These are phyloP conservation scores for Amphilophus citrinellus DNA, from an alignment of 2,113 vertebrate genomes.

Conservation along the genomic window DNA sequence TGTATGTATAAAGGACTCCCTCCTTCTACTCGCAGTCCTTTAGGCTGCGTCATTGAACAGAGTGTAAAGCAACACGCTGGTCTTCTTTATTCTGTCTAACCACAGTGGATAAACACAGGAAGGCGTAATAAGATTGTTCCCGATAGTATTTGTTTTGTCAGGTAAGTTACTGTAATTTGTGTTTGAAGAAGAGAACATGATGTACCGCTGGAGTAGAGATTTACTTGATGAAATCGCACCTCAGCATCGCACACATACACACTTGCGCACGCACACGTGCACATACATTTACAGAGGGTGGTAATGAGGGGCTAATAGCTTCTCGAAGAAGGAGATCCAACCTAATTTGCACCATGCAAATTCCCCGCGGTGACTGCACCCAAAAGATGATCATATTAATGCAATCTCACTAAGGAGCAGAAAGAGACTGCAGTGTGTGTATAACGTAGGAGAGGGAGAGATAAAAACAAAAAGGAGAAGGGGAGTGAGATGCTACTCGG, in stretches of 20 bases:
- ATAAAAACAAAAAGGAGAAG: background rate
- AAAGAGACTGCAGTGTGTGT: background rate
- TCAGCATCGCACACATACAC: constrained; percentile 4
- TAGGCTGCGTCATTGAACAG: constrained; percentile 26
- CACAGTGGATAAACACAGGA: background rate
- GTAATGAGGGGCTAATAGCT: constrained; percentile 57
- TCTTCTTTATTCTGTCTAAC: constrained; percentile 8
- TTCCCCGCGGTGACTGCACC: constrained; percentile 38
- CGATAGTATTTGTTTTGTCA: background rate
- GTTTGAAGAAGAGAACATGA: constrained; percentile 37
- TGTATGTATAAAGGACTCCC: constrained; percentile 29
- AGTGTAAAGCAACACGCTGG: constrained; percentile 5
- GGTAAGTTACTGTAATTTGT: constrained; percentile 12
- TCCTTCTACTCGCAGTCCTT: constrained; percentile 6
- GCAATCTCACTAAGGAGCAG: background rate
- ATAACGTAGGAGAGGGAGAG: background rate
- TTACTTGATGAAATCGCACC: constrained; percentile 46
- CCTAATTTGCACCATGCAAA: constrained; percentile 65
- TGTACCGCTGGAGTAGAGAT: constrained; percentile 35
- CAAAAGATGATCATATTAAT: constrained; percentile 39
- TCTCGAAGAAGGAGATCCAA: constrained; percentile 61
- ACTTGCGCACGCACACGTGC: background rate
- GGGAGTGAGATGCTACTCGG: constrained; percentile 21
- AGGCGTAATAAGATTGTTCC: background rate
- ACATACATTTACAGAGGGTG: constrained; percentile 13